A percentile compares a stretch with the other conserved stretches of the same genome.
phyloP scores from a whole-genome alignment of 1,140 invertebrate species.

The Caenorhabditis tropicalis region DNA sequence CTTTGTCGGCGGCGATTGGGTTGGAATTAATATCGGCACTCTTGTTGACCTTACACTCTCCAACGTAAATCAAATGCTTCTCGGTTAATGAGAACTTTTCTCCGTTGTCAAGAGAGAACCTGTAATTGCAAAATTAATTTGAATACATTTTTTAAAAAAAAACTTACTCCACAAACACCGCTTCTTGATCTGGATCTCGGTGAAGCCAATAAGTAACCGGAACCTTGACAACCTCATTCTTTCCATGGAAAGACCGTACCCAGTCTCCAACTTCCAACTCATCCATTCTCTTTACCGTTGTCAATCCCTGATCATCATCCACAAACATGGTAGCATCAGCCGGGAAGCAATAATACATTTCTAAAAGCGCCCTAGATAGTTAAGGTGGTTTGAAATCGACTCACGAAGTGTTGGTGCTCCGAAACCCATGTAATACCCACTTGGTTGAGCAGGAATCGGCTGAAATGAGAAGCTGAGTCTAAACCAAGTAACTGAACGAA shows the following conservation, averaged over 20 bases:
- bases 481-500: too few relatives aligned
- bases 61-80: slow-evolving; percentile 5
- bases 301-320: too few relatives aligned
- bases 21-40: not conserved
- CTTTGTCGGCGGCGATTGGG: not conserved
- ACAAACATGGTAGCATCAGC: not conserved
- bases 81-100: not conserved
- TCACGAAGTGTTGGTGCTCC: not conserved
- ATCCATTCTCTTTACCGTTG: not conserved
- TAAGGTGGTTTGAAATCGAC: not conserved
- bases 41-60: not conserved
- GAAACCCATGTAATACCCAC: not conserved
- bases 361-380: not conserved
- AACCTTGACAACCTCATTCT: not conserved
- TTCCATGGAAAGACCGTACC: not conserved
- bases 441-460: not conserved
- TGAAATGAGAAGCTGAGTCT: too few relatives aligned
- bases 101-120: slow-evolving; percentile 5
- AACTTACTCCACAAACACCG: not conserved
- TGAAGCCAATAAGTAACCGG: slow-evolving; percentile 1
- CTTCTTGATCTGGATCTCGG: not conserved
- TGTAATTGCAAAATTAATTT: not conserved
- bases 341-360: slow-evolving; percentile 31
- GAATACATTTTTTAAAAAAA: not conserved
- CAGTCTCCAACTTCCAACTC: not conserved